A percentile compares a stretch with the other conserved stretches of the same genome.
These are phyloP conservation scores for Tonatia bakeri DNA, from an alignment of 2,113 vertebrate genomes.

Conservation along the genomic window DNA sequence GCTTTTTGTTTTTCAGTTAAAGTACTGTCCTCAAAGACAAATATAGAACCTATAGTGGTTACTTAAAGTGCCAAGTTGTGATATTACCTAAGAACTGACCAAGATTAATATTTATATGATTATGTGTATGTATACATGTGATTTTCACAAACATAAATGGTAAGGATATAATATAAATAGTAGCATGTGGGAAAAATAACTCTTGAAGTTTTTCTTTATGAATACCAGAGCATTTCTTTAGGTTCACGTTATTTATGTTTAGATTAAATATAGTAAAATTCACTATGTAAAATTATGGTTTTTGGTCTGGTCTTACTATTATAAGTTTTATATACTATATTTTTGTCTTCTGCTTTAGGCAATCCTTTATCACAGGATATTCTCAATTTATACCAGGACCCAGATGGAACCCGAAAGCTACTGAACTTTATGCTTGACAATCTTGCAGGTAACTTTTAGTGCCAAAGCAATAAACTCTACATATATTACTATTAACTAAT, in stretches of 20 bases:
- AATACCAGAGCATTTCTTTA: not conserved
- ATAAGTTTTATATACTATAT: conserved; percentile 34
- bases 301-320: not conserved
- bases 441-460: conserved; percentile 89
- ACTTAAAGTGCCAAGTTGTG: not conserved
- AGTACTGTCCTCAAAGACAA: not conserved
- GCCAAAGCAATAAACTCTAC: conserved; percentile 18
- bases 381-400: conserved; percentile 97
- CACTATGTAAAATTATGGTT: not conserved
- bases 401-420: conserved; percentile 98
- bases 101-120: not conserved
- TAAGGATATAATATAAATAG: not conserved
- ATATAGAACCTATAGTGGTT: conserved; percentile 2
- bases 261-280: conserved; percentile 13
- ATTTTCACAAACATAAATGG: not conserved
- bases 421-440: conserved; percentile 99
- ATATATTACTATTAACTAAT: not conserved
- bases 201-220: conserved; percentile 23
- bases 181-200: not conserved
- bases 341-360: conserved; percentile 82
- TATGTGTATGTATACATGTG: not conserved
- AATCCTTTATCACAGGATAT: conserved; percentile 99
- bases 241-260: not conserved
- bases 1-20: conserved; percentile 30
- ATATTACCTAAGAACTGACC: not conserved